These are phyloP conservation scores for Stenodema calcarata DNA, from an alignment of 2,888 invertebrate species.

Conservation along the genomic window DNA sequence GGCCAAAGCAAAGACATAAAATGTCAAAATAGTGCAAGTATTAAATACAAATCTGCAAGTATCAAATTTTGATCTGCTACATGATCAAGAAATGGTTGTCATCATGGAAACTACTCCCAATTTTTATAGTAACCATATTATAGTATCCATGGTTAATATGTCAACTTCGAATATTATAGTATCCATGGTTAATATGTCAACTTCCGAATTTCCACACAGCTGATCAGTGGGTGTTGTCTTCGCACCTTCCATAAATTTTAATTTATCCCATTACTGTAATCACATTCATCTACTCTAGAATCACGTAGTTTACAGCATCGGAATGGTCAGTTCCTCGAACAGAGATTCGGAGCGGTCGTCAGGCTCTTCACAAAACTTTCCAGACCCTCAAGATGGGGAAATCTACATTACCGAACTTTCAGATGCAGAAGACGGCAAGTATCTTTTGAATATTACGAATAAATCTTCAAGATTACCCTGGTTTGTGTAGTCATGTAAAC, in stretches of 20 bases:
- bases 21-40: too few species aligned
- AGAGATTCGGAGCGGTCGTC: neutral
- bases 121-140: too few species aligned
- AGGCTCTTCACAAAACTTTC: constrained; percentile 6
- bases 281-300: neutral
- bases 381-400: constrained; percentile 25
- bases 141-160: too few species aligned
- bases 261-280: neutral
- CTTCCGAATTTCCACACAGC: neutral
- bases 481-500: too few species aligned
- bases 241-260: neutral
- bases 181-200: too few species aligned
- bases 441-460: neutral
- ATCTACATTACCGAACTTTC: constrained; percentile 24
- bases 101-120: too few species aligned
- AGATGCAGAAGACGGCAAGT: constrained; percentile 28
- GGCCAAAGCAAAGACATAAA: too few species aligned
- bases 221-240: constrained; percentile 17
- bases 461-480: neutral
- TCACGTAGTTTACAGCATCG: neutral
- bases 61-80: too few species aligned
- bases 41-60: too few species aligned
- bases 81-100: too few species aligned
- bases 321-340: constrained; percentile 34
- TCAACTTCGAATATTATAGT: too few species aligned